A percentile compares a stretch with the other conserved stretches of the same genome.
Conservation (phyloP, 1,140 invertebrate genomes). For the Brachionus manjavacas region DNA sequence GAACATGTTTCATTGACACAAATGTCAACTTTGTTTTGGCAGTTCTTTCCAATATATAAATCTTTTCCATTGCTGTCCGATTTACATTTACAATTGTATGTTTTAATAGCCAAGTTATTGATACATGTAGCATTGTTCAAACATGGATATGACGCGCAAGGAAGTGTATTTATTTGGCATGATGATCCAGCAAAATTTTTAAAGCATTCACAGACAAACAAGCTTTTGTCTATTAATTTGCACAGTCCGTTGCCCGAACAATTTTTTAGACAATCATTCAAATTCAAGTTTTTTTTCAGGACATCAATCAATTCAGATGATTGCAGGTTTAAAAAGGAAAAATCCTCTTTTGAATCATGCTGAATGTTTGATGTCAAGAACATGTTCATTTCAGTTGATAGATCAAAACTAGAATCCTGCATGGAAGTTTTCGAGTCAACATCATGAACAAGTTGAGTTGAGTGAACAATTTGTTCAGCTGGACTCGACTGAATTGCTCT, state of each 20-base stretch:
- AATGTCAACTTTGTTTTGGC: slow-evolving; percentile 15
- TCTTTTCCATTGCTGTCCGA: not conserved
- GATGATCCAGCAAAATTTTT: not conserved
- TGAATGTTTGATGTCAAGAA: not conserved
- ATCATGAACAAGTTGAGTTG: no score
- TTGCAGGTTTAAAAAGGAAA: no score
- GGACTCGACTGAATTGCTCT: no score
- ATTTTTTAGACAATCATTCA: not conserved
- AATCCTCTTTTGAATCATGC: not conserved
- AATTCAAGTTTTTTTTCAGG: not conserved
- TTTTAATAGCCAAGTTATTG: not conserved
- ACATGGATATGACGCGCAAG: not conserved
- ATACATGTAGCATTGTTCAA: not conserved
- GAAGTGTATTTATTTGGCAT: not conserved
- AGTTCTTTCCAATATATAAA: not conserved
- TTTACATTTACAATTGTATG: not conserved
- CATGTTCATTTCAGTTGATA: no score
- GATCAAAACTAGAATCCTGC: not conserved
- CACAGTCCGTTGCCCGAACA: not conserved
- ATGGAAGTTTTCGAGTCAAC: not conserved
- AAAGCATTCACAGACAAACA: not conserved
- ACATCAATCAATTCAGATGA: not conserved
- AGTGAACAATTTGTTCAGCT: no score
- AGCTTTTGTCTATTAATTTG: not conserved
- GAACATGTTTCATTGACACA: slow-evolving; percentile 24